phyloP scores from a whole-genome alignment of 2,888 invertebrate genomes.

The Nebria salina region DNA sequence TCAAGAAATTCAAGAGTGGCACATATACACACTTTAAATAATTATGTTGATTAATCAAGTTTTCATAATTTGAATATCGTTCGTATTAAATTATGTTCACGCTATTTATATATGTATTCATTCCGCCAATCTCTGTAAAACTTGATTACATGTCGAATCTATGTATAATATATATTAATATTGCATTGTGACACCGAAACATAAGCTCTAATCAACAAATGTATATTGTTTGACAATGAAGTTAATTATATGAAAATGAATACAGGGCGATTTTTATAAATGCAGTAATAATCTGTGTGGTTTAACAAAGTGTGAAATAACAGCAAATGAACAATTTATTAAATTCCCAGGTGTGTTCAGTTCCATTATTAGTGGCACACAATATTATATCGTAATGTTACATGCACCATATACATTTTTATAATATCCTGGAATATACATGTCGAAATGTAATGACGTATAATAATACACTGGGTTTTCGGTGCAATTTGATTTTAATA shows the following conservation, averaged over 20 bases:
- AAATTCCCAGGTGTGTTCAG: not conserved
- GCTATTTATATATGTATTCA: not conserved
- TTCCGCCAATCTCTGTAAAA: not conserved
- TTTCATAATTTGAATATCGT: too few relatives aligned
- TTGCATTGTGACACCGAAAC: not conserved
- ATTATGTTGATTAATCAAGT: too few relatives aligned
- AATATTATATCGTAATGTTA: not conserved
- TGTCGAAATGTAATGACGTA: slow-evolving; percentile 44
- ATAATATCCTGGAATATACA: slow-evolving; percentile 43
- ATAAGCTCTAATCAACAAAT: not conserved
- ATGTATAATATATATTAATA: not conserved
- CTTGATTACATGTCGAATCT: not conserved
- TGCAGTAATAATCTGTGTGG: not conserved
- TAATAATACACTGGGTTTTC: slow-evolving; percentile 32
- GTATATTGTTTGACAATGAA: not conserved
- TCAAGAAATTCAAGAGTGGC: too few relatives aligned
- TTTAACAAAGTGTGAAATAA: slow-evolving; percentile 12
- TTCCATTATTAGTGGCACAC: not conserved
- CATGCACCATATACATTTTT: slow-evolving; percentile 32
- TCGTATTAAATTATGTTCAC: not conserved
- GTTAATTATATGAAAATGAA: slow-evolving; percentile 1
- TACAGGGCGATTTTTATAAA: not conserved
- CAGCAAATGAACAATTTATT: not conserved
- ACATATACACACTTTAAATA: too few relatives aligned
- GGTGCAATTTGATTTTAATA: slow-evolving; percentile 45